Conservation (phyloP, 2,113 vertebrate genomes). For the Petromus typicus region DNA sequence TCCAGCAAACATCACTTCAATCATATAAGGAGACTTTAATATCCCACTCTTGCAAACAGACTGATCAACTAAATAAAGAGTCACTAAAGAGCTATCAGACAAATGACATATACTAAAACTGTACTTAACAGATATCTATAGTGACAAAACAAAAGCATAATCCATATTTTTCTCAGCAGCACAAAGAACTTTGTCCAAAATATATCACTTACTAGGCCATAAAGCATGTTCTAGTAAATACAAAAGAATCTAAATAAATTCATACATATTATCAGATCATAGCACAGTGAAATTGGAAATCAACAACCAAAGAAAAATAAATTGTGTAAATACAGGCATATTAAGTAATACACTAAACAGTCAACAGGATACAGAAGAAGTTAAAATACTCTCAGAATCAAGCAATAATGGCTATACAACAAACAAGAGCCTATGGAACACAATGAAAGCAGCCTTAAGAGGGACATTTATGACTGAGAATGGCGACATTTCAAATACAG, state of each 20-base stretch:
- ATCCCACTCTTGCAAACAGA: not conserved
- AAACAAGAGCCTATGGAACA: not conserved
- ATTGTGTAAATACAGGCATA: not conserved
- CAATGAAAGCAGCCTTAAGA: not conserved
- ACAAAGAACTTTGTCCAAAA: not conserved
- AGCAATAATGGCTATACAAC: not conserved
- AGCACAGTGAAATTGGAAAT: not conserved
- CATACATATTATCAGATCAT: not conserved
- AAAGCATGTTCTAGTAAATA: not conserved
- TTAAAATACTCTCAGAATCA: not conserved
- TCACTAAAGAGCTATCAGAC: not conserved
- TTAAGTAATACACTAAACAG: not conserved
- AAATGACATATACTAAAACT: not conserved
- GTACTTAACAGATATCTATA: not conserved
- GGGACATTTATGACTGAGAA: not conserved
- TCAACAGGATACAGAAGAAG: not conserved
- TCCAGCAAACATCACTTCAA: not conserved
- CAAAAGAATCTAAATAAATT: not conserved
- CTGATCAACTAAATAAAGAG: not conserved
- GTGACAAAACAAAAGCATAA: not conserved
- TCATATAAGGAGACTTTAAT: not conserved
- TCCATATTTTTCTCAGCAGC: not conserved
- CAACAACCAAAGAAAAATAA: not conserved
- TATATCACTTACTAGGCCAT: not conserved
- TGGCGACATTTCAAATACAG: not conserved